Base-by-base conservation (phyloP, 2,888 invertebrate genomes). In the Chironomus riparius region DNA sequence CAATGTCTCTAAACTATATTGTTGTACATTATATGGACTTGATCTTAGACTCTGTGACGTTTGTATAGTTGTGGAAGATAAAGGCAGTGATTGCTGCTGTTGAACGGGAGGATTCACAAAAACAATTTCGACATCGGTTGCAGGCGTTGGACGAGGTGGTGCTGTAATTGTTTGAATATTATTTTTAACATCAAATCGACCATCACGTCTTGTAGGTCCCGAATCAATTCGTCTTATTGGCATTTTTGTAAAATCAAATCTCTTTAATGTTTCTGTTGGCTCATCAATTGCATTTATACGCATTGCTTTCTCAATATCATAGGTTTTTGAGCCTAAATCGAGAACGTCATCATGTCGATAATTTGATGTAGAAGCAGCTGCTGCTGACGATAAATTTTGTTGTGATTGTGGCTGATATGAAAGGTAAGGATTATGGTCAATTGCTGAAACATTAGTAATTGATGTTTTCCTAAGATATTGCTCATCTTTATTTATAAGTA, bases 151-250 rank as follows among this genome's bases (percentile, higher is more conserved):
- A 12, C 76, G 76, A 7, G 47, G 70, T 0, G 50, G 38, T 38
- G 38, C 38, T 38, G 38, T 38, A 10, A 38, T 24, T 10, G 21
- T 24, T 22, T 15, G 28, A 13, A 48, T 28, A 38, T 70, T 47
- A 21, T 15, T 75, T n/a, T 79, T 78, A 56, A 78, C 78, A 76
- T 79, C 79, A 70, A 79, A 80, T 22, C 78, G 78, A 68, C 77
- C 68, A 13, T 80, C 79, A 47, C 77, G 79, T 5, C 78, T 77
- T 13, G 77, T 28, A 10, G 80, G 78, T 3, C 79, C 80, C 15
- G 79, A 79, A 68, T 79, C 79, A 13, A 79, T 77, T 10, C 79
- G 72, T 28, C 78, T 71, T 10, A 79, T 78, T 61, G 77, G 78
- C 2, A 76, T 68, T 77, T 79, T 79, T 28, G 72, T 76, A 15